Base-by-base conservation (phyloP, 1,140 invertebrate genomes). In the Lordiphosa collinella region DNA sequence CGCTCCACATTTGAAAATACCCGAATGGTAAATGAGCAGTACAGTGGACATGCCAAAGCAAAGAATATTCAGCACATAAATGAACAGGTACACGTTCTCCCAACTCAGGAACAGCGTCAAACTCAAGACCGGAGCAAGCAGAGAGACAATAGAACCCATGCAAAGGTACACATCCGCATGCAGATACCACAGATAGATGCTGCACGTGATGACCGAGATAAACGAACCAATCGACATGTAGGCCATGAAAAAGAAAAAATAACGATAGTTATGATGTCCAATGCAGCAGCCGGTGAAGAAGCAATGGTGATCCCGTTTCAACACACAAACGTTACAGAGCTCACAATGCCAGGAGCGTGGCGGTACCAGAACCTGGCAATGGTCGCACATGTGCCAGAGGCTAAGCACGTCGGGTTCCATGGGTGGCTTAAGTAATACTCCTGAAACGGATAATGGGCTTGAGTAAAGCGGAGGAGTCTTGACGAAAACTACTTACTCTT, bases 281-380 rank as follows among this genome's bases (percentile, higher is more conserved):
- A 99, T 91, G 89, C 97, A 99, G 82, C 94, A 95, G 9, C 94
- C 94, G 11, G 95, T 94, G 88, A 98, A 99, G 31, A 94, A 93
- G 86, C 97, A 99, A 86, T 99, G 97, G 89, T 99, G 97, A 88
- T 99, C 97, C 68, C 97, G 91, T 87, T 97, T 97, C 4, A 98
- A 86, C 36, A 99, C 94, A 80, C 97, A 99, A 13, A 90, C 89
- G 55, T 92, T 88, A 78, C 98, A 99, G 32, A 90, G 92, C 40
- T 91, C 89, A 80, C 97, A 99, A 88, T 99, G 97, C 93, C 96
- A 97, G 3, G 96, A 93, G 54, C 97, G 91, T 6, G 96, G 96
- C n/a, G 97, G 97, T 7, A 93, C 91, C 22, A 95, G 79, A 6
- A 92, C 90, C 86, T 97, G 94, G 89, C 97, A 98, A 0, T 90